Evolutionary conservation across 1,140 invertebrate genomes (phyloP), one percentile per base, ranked within the genome.

Genomic region (Aradophagus sp.): DNA sequence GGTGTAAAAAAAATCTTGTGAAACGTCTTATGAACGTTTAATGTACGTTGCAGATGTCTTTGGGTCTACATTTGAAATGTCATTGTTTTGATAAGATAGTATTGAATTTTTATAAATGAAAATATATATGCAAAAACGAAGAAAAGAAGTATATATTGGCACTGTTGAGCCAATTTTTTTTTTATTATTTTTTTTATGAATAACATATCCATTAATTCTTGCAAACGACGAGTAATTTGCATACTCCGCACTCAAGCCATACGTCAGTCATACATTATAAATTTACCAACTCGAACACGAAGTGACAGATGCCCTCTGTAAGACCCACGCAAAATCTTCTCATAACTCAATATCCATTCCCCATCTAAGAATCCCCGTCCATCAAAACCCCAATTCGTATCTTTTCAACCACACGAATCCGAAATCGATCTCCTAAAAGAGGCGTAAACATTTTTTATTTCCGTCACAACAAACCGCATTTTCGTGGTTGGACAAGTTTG

Each of bases 251-350:
- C 16, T 44, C 29, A 27, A 44, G 12, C 45, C 58, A 41, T 61
- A 61, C 50, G 58, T 61, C 44, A 50, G 58, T 42, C 20, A 50
- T 61, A 61, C 50, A 61, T 61, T 61, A 61, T 50, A 61, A 50
- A 62, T 52, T 44, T 62, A 52, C 29, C 29, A 44, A 52, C n/a
- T 62, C 20, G 26, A 52, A 52, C 26, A 15, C 20, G 10, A 23
- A 52, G 29, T 12, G 39, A 63, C 41, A 53, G 19, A 63, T 63
- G 59, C 23, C 59, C 27, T n/a, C 20, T 29, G 19, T 45, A 45
- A 47, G 48, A 45, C 14, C 23, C 10, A 20, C 36, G 29, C 15
- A 17, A 53, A 63, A 53, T 53, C 23, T 42, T 23, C 55, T 62
- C 47, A 52, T 52, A 62, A 52, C 58, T 52, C 47, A 52, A 62